These are phyloP conservation scores for Harpagifer antarcticus DNA, from an alignment of 2,797 vertebrate genomes.

Conservation along the genomic window DNA sequence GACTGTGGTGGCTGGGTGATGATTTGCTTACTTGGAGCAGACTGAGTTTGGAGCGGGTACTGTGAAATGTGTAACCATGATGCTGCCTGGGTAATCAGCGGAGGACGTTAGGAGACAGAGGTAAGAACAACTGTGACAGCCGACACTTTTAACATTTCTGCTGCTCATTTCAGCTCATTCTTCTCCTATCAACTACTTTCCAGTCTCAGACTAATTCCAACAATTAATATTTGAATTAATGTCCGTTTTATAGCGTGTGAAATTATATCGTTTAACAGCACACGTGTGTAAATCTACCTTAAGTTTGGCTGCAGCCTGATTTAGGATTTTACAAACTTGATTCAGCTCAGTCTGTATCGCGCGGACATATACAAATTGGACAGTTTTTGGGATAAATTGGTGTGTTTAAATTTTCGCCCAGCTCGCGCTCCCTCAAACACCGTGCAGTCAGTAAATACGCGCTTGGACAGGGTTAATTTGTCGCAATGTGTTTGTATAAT, in stretches of 20 bases:
- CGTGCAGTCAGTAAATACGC: constrained; percentile 26
- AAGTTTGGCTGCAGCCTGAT: constrained; percentile 57
- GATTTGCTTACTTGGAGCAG: constrained; percentile 90
- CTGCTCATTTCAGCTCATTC: neutral
- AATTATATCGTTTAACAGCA: neutral
- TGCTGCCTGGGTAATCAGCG: constrained; percentile 84
- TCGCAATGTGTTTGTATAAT: constrained; percentile 50
- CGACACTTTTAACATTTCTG: neutral
- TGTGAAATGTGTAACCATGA: constrained; percentile 91
- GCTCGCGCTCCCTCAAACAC: constrained; percentile 12
- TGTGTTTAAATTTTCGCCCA: constrained; percentile 36
- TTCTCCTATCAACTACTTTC: constrained; percentile 64
- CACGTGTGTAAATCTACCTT: constrained; percentile 29
- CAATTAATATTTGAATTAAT: constrained; percentile 5
- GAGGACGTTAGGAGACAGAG: constrained; percentile 77
- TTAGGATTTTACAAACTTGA: constrained; percentile 67
- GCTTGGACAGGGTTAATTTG: constrained; percentile 31
- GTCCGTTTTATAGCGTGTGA: constrained; percentile 2
- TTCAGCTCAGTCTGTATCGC: neutral
- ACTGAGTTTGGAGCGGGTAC: constrained; percentile 93
- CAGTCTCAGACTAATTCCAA: constrained; percentile 22
- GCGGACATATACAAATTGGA: neutral
- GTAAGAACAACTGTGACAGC: constrained; percentile 73
- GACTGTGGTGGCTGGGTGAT: constrained; percentile 78
- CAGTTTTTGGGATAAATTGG: constrained; percentile 38